These are phyloP conservation scores for Anas bernieri DNA, from an alignment of 2,797 vertebrate species.

Conservation along the genomic window DNA sequence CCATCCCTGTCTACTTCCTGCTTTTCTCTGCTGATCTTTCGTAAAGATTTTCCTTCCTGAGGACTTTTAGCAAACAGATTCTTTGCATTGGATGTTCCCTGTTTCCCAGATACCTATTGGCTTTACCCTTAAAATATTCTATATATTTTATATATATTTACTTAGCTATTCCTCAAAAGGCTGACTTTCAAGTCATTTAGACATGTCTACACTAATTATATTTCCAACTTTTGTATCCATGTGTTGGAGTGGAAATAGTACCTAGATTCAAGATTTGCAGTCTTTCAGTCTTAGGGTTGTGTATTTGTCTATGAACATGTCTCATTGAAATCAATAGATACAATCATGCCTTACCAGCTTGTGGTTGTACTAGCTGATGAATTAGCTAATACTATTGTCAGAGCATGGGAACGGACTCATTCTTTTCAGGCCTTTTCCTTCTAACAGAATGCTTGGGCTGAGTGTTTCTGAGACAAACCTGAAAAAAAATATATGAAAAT, in stretches of 20 bases:
- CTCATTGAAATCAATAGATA: not conserved
- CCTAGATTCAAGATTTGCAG: not conserved
- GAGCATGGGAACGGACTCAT: not conserved
- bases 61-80: not conserved
- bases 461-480: not conserved
- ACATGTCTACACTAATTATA: not conserved
- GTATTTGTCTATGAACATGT: not conserved
- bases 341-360: not conserved
- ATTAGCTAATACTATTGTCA: not conserved
- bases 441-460: not conserved
- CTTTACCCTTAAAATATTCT: not conserved
- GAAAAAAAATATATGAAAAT: not conserved
- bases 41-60: not conserved
- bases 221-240: not conserved
- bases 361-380: not conserved
- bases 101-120: not conserved
- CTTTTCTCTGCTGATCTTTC: not conserved
- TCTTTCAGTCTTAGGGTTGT: not conserved
- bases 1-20: not conserved
- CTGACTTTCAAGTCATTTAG: not conserved
- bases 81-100: not conserved
- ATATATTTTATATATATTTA: not conserved
- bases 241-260: not conserved
- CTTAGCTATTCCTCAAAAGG: not conserved
- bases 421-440: not conserved